Evolutionary conservation across 2,888 invertebrate genomes (phyloP).

Genomic region (Tipula unca): DNA sequence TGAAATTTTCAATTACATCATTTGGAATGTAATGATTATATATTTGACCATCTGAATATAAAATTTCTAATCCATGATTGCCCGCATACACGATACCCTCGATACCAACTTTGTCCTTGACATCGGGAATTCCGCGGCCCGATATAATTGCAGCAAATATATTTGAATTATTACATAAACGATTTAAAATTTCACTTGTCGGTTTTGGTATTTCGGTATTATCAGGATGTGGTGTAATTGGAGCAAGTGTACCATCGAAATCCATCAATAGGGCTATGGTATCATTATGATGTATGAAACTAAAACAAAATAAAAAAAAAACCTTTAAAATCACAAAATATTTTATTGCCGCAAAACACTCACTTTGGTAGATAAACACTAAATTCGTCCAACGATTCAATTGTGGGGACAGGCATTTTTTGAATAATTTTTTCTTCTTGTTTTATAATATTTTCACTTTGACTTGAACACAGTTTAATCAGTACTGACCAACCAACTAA

Average conservation of each 20-base stretch:
- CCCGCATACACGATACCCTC: slow-evolving; percentile 58
- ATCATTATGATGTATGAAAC: slow-evolving; percentile 47
- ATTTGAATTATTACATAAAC: slow-evolving; percentile 56
- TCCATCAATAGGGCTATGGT: slow-evolving; percentile 61
- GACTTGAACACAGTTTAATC: slow-evolving; percentile 1
- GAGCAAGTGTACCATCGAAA: slow-evolving; percentile 67
- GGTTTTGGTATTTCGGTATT: slow-evolving; percentile 57
- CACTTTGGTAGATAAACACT: slow-evolving; percentile 35
- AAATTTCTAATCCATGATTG: slow-evolving; percentile 65
- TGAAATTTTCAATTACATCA: slow-evolving; percentile 54
- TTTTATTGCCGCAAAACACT: slow-evolving; percentile 26
- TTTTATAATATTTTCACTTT: neutral
- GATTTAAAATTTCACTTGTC: slow-evolving; percentile 54
- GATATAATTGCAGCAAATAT: slow-evolving; percentile 64
- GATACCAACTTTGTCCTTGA: slow-evolving; percentile 52
- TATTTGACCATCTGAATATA: slow-evolving; percentile 62
- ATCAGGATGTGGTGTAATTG: slow-evolving; percentile 62
- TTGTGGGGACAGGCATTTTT: slow-evolving; percentile 32
- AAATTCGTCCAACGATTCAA: slow-evolving; percentile 34
- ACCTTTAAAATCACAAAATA: neutral
- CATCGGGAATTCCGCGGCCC: slow-evolving; percentile 60
- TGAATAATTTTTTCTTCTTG: slow-evolving; percentile 31
- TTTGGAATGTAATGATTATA: slow-evolving; percentile 63
- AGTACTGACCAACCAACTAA: slow-evolving; percentile 14
- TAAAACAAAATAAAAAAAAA: slow-evolving; percentile 25